Base-by-base conservation (phyloP, 2,113 vertebrate species). In the Microtus ochrogaster region DNA sequence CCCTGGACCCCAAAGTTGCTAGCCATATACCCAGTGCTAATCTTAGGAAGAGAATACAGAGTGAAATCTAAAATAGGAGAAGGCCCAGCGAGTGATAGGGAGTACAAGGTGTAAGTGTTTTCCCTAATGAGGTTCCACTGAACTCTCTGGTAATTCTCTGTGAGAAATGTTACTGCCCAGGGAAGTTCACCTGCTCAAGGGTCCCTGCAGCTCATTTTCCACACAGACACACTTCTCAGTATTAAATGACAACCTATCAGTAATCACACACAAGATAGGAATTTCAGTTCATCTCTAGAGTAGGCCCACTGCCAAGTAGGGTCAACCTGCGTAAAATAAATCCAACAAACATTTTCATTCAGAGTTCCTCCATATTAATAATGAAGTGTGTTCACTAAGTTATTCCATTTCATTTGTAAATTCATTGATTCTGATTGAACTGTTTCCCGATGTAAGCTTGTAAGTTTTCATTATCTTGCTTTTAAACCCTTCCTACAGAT, bases 361-460 rank as follows among this genome's bases (percentile, higher is more conserved):
- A 70, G 7, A 36, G 12, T 41, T 17, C 28, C 9, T 83, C 5
- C 33, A 65, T 28, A 82, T 63, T 73, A 33, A 36, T 78, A 73
- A 94, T 41, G 41, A 49, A 58, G 28, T 52, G 79, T 4, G 47
- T 61, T 66, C 24, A 74, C 72, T 92, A 78, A 63, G 58, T 49
- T 68, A 83, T 82, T 87, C 30, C 65, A 17, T 79, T 95, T 94
- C 2, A 47, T 76, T 83, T 82, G 26, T 44, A 94, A 89, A 93
- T 82, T 90, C 39, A 47, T 68, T 19, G 30, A 86, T 90, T 85
- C 58, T 81, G 47, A 44, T 17, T 87, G 76, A 91, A 2, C 6
- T 91, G 14, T 77, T 91, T 91, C 47, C 89, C 68, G 74, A 63
- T 70, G 84, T 92, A 78, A 83, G 39, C 47, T 10, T 12, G 3